Base-by-base conservation (phyloP, 2,888 invertebrate species). In the Cybosia mesomella region DNA sequence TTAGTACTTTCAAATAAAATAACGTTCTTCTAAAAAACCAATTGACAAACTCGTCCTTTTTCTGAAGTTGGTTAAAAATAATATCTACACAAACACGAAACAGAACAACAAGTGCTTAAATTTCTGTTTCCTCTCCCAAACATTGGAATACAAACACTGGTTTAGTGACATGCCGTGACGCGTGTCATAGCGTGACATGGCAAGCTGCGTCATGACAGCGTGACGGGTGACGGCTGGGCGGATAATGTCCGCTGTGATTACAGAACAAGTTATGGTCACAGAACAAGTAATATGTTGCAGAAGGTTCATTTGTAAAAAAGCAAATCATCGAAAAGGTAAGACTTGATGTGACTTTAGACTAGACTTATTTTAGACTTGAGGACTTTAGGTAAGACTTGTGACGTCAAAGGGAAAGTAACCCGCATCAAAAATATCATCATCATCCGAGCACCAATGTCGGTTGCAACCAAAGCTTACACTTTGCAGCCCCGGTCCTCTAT, bases 191-290 rank as follows among this genome's bases (percentile, higher is more conserved):
- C 71, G 69, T 79, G 80, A 75, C 77, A 80, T 67, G 68, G 72
- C 80, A 69, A 77, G 77, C 77, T 75, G 67, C 63, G 72, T 73
- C 75, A 71, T 65, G 58, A 60, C 58, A 54, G 43, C 58, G 34
- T 64, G 68, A 64, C 68, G 59, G 59, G 8, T 70, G 66, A 66
- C 71, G 64, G 54, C 64, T 68, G 61, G 66, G 68, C 72, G 74
- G 80, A 68, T 80, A 78, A 75, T 73, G 73, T 77, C 72, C 72
- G 70, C 68, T 59, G 76, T 72, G 72, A 80, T 79, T 74, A 80
- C 76, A 67, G 22, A 70, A 63, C 69, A 60, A 63, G 59, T 55
- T 28, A 43, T 1, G 4, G n/a, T 24, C 57, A 53, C n/a, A 53
- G 15, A 10, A 55, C 22, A 68, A 8, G 34, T 58, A n/a, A 49